Percentiles rank a stretch among this genome's conserved stretches.
These are phyloP conservation scores for Sander lucioperca DNA, from an alignment of 2,113 vertebrate species.

Conservation along the genomic window DNA sequence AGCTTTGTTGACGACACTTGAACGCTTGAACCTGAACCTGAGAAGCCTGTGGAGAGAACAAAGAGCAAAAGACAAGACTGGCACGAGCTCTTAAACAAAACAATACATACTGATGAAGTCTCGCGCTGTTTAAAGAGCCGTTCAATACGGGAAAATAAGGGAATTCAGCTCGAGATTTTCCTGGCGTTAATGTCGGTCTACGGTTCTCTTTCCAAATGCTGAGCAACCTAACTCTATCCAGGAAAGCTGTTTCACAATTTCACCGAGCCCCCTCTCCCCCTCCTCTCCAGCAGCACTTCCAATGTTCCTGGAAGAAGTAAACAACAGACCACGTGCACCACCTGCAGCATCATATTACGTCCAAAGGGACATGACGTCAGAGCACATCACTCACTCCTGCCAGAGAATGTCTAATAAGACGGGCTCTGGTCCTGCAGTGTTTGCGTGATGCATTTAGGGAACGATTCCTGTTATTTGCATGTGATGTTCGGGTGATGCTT, in stretches of 20 bases:
- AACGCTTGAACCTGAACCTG: constrained; percentile 28
- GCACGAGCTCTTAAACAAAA: constrained; percentile 8
- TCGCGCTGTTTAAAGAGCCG: constrained; percentile 8
- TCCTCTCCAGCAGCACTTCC: constrained; percentile 20
- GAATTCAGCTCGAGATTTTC: constrained; percentile 51
- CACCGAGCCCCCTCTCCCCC: background rate
- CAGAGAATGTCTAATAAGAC: no score
- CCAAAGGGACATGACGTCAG: constrained; percentile 50
- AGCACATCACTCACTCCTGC: constrained; percentile 13
- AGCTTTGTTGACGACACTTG: constrained; percentile 34
- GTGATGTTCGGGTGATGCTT: constrained; percentile 2
- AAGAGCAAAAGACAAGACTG: constrained; percentile 21
- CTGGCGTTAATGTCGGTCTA: background rate
- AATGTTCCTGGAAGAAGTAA: constrained; percentile 79
- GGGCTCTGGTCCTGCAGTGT: background rate
- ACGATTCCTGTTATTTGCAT: constrained; percentile 7
- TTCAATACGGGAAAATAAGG: background rate
- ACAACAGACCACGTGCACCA: constrained; percentile 82
- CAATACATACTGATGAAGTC: constrained; percentile 56
- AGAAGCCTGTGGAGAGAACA: constrained; percentile 36
- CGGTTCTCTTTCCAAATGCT: constrained; percentile 8
- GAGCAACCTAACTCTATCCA: constrained; percentile 58
- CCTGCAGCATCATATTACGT: constrained; percentile 67
- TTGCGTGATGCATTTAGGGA: constrained; percentile 14
- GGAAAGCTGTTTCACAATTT: constrained; percentile 70